Percentiles rank a stretch among this genome's conserved stretches.
Evolutionary conservation across 1,140 invertebrate species (phyloP).

Genomic region (Cydia strobilella): DNA sequence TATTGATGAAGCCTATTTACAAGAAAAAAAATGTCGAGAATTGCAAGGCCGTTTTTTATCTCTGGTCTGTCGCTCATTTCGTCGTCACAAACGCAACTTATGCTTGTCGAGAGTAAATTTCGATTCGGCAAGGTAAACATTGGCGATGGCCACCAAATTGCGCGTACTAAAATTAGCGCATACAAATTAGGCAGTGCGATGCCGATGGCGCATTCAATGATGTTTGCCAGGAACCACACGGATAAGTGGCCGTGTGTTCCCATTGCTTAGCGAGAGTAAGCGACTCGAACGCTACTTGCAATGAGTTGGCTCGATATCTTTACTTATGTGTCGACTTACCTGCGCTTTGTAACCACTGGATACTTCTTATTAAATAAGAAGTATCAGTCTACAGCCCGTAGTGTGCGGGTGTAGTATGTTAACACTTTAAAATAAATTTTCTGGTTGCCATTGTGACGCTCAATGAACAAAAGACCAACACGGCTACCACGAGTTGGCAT

Average conservation of each 20-base stretch:
- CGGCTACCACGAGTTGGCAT: too few species aligned
- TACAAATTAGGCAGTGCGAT: neutral
- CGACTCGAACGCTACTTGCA: neutral
- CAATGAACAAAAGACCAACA: slow-evolving; percentile 6
- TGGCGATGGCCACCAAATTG: neutral
- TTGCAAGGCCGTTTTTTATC: neutral
- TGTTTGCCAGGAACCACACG: slow-evolving; percentile 4
- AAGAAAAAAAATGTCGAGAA: neutral
- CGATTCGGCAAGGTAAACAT: neutral
- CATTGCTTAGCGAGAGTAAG: neutral
- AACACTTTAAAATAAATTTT: too few species aligned
- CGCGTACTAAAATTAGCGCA: slow-evolving; percentile 2
- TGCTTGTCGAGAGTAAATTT: neutral
- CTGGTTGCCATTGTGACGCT: neutral
- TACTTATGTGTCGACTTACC: neutral
- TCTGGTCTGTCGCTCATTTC: neutral
- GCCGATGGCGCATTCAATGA: neutral
- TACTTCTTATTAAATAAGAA: too few species aligned
- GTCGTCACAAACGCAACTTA: neutral
- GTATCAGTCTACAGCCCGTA: too few species aligned
- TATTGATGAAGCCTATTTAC: neutral
- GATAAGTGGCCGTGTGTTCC: neutral
- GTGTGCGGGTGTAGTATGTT: too few species aligned
- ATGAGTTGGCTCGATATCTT: neutral
- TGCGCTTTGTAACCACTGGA: neutral